Evolutionary conservation across 2,797 vertebrate species (phyloP), one percentile per base, ranked within the genome.

Genomic region (Spea hammondii): DNA sequence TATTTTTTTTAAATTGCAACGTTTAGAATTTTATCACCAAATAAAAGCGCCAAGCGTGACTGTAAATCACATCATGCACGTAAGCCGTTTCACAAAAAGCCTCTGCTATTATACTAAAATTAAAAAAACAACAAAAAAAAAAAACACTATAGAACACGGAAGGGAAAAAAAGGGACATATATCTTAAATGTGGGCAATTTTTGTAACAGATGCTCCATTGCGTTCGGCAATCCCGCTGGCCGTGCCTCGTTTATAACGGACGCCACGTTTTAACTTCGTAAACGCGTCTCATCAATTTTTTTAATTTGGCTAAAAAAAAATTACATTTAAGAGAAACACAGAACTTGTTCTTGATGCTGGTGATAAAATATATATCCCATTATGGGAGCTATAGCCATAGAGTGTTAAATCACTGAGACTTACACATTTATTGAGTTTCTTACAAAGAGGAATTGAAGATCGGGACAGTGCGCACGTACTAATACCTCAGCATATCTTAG

Each of bases 231-330:
- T 70, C 13, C 66, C 45, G 72, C 55, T 44, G 78, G 78, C 72
- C 70, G 78, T 55, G 57, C 65, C 9, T 11, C 13, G 65, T 9
- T 49, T 46, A 54, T 74, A 74, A 55, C n/a, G n/a, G 65, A 60
- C 65, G 59, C 66, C 72, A 8, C 66, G 55, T 49, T 80, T 75
- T 75, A 70, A 57, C 72, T 80, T 45, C 11, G 79, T 62, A 79
- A 74, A 76, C 73, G 71, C 72, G 49, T 7, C 5, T 73, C 73
- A 80, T 80, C 59, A 76, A 80, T 76, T 80, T 76, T 76, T 80
- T 80, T 71, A 6, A 80, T 80, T 80, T 60, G 79, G 50, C 71
- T 65, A 76, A 66, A 76, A 76, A 17, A 75, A 75, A 74, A 74
- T 64, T 12, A 12, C 69, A n/a, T 79, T 72, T 69, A n/a, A 79